A percentile compares a stretch with the other conserved stretches of the same genome.
phyloP scores from a whole-genome alignment of 1,140 invertebrate genomes.

The Onthophagus taurus region DNA sequence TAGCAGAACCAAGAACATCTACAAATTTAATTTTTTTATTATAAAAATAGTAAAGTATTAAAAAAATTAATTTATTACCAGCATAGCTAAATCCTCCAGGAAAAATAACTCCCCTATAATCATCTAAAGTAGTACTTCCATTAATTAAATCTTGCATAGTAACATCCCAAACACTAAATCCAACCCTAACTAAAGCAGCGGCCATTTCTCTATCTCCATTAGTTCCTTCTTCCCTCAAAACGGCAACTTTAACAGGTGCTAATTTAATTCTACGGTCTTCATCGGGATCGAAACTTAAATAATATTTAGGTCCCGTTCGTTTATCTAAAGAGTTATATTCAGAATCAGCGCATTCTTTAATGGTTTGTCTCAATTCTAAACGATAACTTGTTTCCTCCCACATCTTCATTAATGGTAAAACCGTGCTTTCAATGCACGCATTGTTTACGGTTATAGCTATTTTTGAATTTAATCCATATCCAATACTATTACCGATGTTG shows the following conservation, averaged over 20 bases:
- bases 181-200: conserved; percentile 80
- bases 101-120: conserved; percentile 84
- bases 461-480: conserved; percentile 56
- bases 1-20: conserved; percentile 94
- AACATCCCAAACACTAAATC: conserved; percentile 88
- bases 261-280: conserved; percentile 28
- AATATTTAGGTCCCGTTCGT: conserved; percentile 54
- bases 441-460: conserved; percentile 54
- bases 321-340: conserved; percentile 58
- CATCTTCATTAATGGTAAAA: conserved; percentile 60
- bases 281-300: conserved; percentile 62
- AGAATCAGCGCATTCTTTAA: conserved; percentile 63
- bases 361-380: conserved; percentile 76
- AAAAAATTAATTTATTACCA: conserved; percentile 41
- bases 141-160: conserved; percentile 81
- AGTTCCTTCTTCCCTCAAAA: conserved; percentile 91
- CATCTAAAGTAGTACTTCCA: conserved; percentile 58
- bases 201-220: conserved; percentile 98
- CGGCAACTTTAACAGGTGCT: conserved; percentile 64
- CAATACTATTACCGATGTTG: conserved; percentile 59
- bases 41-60: neutral
- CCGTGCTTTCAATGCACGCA: conserved; percentile 50
- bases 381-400: conserved; percentile 96
- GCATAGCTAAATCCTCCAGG: conserved; percentile 98
- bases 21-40: conserved; percentile 17